Conservation (phyloP, 2,113 vertebrate species). For the Phyllostomus hastatus region DNA sequence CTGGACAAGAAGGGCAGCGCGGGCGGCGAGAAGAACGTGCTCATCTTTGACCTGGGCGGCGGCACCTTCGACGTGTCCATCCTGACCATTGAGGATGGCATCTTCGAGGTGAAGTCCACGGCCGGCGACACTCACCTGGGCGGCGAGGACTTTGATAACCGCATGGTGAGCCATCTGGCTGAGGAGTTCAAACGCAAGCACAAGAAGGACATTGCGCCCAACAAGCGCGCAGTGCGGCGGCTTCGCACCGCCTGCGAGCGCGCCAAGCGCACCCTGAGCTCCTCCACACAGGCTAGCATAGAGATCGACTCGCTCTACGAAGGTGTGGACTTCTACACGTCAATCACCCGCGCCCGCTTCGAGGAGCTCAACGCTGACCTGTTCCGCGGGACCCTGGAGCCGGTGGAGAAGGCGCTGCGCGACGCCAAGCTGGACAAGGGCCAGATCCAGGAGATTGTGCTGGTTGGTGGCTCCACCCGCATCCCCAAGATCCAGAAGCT, state of each 20-base stretch:
- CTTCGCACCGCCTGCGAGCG: slow-evolving; percentile 87
- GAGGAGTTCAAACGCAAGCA: slow-evolving; percentile 90
- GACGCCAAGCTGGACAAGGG: slow-evolving; percentile 88
- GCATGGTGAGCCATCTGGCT: slow-evolving; percentile 88
- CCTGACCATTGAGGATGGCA: slow-evolving; percentile 88
- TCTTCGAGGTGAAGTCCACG: slow-evolving; percentile 89
- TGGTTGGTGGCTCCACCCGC: slow-evolving; percentile 88
- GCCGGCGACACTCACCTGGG: slow-evolving; percentile 88
- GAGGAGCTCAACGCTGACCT: slow-evolving; percentile 94
- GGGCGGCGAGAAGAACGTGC: slow-evolving; percentile 87
- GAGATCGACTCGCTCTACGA: slow-evolving; percentile 94
- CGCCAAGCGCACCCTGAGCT: slow-evolving; percentile 87
- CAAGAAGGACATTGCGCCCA: slow-evolving; percentile 85
- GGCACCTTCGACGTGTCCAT: slow-evolving; percentile 92
- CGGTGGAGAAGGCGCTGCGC: slow-evolving; percentile 87
- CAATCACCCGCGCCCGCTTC: slow-evolving; percentile 96
- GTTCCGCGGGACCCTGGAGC: slow-evolving; percentile 87
- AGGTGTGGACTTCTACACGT: slow-evolving; percentile 97
- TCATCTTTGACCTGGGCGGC: slow-evolving; percentile 94
- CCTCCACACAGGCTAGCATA: slow-evolving; percentile 87
- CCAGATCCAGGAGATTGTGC: slow-evolving; percentile 86
- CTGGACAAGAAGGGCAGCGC: slow-evolving; percentile 88
- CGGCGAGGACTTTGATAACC: slow-evolving; percentile 89
- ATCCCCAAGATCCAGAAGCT: slow-evolving; percentile 90
- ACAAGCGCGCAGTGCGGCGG: slow-evolving; percentile 85